Evolutionary conservation across 2,888 invertebrate species (phyloP).

Genomic region (Lithodes maja): DNA sequence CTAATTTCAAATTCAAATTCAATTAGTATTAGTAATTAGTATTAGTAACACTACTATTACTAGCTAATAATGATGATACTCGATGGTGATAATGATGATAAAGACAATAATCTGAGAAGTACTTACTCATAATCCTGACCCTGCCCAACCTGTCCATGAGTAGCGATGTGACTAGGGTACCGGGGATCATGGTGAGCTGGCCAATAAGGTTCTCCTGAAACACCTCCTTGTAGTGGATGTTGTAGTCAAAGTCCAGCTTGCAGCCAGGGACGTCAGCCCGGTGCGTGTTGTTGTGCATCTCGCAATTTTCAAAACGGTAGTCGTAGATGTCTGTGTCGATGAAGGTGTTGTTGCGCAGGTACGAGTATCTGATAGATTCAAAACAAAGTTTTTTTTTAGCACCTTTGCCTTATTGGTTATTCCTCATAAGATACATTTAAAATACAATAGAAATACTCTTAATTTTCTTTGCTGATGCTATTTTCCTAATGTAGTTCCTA

Average conservation of each 20-base stretch:
- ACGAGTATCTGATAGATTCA: constrained; percentile 11
- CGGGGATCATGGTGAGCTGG: constrained; percentile 76
- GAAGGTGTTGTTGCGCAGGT: constrained; percentile 77
- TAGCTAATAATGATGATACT: too few relatives aligned
- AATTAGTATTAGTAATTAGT: too few relatives aligned
- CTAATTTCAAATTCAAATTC: too few relatives aligned
- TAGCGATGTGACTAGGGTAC: constrained; percentile 75
- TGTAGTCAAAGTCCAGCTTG: constrained; percentile 78
- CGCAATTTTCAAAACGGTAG: constrained; percentile 78
- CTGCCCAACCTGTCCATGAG: constrained; percentile 75
- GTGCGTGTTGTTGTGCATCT: constrained; percentile 78
- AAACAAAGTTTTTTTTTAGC: too few relatives aligned
- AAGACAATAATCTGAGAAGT: background rate
- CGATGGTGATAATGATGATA: too few relatives aligned
- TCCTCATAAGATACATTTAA: too few relatives aligned
- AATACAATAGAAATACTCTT: too few relatives aligned
- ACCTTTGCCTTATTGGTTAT: too few relatives aligned
- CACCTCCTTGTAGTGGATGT: constrained; percentile 79
- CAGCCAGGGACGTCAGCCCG: constrained; percentile 75
- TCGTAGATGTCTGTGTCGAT: constrained; percentile 82
- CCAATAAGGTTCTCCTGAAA: constrained; percentile 76
- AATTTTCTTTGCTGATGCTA: too few relatives aligned
- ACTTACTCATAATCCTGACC: constrained; percentile 76
- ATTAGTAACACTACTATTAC: too few relatives aligned
- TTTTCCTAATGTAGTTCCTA: too few relatives aligned